Conservation (phyloP, 2,113 vertebrate genomes). For the Anarrhichthys ocellatus region DNA sequence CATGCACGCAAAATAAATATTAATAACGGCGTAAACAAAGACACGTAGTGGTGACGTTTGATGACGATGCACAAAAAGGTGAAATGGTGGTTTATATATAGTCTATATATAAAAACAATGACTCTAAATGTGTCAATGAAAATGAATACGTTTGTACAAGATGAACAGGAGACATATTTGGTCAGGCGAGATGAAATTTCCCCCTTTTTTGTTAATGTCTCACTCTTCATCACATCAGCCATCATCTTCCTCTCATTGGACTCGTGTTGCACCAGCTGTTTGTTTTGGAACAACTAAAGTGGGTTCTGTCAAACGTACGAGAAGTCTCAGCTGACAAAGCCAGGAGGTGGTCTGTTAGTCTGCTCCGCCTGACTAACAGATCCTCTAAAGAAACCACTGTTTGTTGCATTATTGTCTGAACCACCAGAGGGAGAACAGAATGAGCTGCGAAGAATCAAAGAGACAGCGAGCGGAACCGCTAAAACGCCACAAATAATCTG, state of each 20-base stretch:
- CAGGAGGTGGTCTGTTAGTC: no score
- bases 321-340: no score
- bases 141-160: slow-evolving; percentile 15
- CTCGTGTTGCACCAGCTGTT: not conserved
- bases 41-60: slow-evolving; percentile 11
- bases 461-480: no score
- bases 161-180: slow-evolving; percentile 9
- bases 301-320: no score
- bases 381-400: no score
- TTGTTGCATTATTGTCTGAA: no score
- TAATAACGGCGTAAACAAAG: not conserved
- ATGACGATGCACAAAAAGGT: not conserved
- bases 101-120: not conserved
- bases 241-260: slow-evolving; percentile 14
- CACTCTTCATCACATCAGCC: slow-evolving; percentile 20
- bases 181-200: slow-evolving; percentile 4
- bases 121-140: not conserved
- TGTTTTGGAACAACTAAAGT: not conserved
- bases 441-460: no score
- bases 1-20: slow-evolving; percentile 29
- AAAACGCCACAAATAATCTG: no score
- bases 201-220: not conserved
- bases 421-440: no score
- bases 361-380: no score
- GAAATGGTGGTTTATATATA: not conserved